Percentiles rank a stretch among this genome's conserved stretches.
These are phyloP conservation scores for Probosciger aterrimus DNA, from an alignment of 2,113 vertebrate genomes.

Conservation along the genomic window DNA sequence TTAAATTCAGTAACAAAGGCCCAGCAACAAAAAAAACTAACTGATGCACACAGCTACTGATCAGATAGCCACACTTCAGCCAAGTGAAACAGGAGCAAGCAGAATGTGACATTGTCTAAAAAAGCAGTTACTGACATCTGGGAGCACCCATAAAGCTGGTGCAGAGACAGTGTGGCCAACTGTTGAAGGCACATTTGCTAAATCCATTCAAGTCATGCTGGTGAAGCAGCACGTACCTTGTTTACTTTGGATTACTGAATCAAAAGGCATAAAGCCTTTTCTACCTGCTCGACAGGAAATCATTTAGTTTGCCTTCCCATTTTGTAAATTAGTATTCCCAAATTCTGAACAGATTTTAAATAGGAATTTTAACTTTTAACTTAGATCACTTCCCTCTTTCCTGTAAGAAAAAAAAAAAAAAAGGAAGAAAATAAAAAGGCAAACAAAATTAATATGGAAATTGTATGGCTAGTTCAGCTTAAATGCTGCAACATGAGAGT, in stretches of 20 bases:
- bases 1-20: neutral
- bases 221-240: neutral
- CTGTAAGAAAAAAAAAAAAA: neutral
- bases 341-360: neutral
- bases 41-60: neutral
- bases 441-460: neutral
- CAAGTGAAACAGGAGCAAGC: neutral
- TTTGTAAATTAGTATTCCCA: neutral
- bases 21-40: neutral
- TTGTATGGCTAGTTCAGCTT: neutral
- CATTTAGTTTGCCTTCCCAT: neutral
- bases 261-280: neutral
- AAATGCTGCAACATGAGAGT: neutral
- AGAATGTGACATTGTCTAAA: neutral
- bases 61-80: neutral
- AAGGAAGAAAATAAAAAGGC: neutral
- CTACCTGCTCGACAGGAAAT: neutral
- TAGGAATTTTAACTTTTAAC: neutral
- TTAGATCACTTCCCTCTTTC: neutral
- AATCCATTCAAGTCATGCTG: neutral
- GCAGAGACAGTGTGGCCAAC: accelerated
- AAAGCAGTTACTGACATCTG: neutral
- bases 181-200: neutral
- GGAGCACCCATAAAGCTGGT: neutral
- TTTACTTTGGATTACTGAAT: neutral